These are phyloP conservation scores for Coranthus polyacanthus DNA, from an alignment of 2,797 vertebrate genomes.

Conservation along the genomic window DNA sequence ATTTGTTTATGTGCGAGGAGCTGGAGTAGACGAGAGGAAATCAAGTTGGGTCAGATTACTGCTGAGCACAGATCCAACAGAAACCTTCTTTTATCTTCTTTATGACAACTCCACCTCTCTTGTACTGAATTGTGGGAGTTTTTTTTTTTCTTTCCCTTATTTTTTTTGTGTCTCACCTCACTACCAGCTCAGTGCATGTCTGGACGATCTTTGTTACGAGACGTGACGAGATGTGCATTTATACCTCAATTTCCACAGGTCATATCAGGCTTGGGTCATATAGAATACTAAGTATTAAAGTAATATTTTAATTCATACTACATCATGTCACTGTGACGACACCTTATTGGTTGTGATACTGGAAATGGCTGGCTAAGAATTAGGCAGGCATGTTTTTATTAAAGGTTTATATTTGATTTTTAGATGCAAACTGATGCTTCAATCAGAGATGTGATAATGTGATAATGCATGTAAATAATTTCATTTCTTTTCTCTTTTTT, in stretches of 20 bases:
- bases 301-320: constrained; percentile 51
- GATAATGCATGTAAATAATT: constrained; percentile 79
- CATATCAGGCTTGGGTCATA: constrained; percentile 59
- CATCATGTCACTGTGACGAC: constrained; percentile 67
- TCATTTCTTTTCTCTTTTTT: constrained; percentile 44
- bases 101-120: neutral
- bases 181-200: constrained; percentile 28
- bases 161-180: constrained; percentile 8
- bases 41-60: constrained; percentile 23
- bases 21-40: neutral
- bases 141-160: neutral
- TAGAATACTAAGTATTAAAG: constrained; percentile 65
- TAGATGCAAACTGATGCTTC: constrained; percentile 64
- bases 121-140: constrained; percentile 2
- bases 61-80: constrained; percentile 27
- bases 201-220: constrained; percentile 37
- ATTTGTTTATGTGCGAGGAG: constrained; percentile 20
- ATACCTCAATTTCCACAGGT: constrained; percentile 77
- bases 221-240: constrained; percentile 63
- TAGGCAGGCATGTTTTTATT: constrained; percentile 37
- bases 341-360: constrained; percentile 62
- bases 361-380: constrained; percentile 58
- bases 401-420: constrained; percentile 66
- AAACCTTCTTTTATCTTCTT: neutral
- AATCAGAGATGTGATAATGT: constrained; percentile 66